These are phyloP conservation scores for Trachemys scripta DNA, from an alignment of 2,113 vertebrate species.

Conservation along the genomic window DNA sequence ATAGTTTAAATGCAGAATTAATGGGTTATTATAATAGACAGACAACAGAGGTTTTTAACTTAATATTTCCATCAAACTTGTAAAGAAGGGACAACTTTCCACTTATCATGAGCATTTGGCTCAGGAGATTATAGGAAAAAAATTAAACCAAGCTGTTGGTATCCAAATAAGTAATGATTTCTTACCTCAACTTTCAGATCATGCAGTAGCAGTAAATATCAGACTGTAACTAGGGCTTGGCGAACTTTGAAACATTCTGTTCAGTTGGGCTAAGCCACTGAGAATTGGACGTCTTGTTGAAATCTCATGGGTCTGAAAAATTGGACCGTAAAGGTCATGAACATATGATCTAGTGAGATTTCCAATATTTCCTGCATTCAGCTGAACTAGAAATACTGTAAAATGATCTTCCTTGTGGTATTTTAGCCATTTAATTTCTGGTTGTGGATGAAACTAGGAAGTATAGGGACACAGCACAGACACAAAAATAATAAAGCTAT, in stretches of 20 bases:
- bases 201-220: not conserved
- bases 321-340: not conserved
- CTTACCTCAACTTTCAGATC: not conserved
- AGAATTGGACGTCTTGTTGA: not conserved
- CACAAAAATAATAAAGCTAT: rapidly evolving
- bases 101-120: constrained; percentile 15
- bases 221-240: not conserved
- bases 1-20: constrained; percentile 9
- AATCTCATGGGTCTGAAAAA: not conserved
- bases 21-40: not conserved
- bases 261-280: not conserved
- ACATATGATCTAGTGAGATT: not conserved
- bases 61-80: not conserved
- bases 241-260: not conserved
- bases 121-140: constrained; percentile 12
- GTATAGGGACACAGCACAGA: not conserved
- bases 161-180: not conserved
- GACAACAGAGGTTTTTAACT: constrained; percentile 12
- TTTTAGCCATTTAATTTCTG: not conserved
- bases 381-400: rapidly evolving
- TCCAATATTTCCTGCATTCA: not conserved
- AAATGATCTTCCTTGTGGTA: not conserved
- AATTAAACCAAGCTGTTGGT: not conserved
- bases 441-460: not conserved
- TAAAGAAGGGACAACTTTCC: constrained; percentile 7